A percentile compares a stretch with the other conserved stretches of the same genome.
Evolutionary conservation across 2,113 vertebrate genomes (phyloP).

Genomic region (Archilochus colubris): DNA sequence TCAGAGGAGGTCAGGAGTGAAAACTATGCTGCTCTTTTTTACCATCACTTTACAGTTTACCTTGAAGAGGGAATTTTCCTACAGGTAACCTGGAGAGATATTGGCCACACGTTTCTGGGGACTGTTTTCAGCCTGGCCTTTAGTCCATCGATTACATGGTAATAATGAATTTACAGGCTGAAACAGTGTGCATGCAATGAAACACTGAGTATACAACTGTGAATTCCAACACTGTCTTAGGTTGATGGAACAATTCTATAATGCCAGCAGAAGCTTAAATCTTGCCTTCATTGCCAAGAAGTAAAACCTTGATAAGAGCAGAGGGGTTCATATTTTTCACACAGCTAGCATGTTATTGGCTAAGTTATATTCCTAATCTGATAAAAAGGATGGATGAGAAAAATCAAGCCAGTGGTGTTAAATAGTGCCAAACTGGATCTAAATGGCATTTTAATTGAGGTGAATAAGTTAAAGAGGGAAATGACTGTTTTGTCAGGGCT

Average conservation of each 20-base stretch:
- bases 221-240: not conserved
- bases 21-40: not conserved
- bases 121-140: not conserved
- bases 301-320: not conserved
- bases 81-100: not conserved
- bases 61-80: not conserved
- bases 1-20: not conserved
- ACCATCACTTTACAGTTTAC: not conserved
- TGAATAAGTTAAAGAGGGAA: not conserved
- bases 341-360: not conserved
- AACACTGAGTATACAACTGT: not conserved
- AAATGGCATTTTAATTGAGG: not conserved
- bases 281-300: not conserved
- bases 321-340: not conserved
- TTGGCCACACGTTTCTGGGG: not conserved
- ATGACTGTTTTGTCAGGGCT: not conserved
- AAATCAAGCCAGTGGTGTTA: not conserved
- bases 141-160: not conserved
- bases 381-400: not conserved
- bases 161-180: not conserved
- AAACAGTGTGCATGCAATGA: not conserved
- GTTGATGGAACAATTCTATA: not conserved
- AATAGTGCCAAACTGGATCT: not conserved
- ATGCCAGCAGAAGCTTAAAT: not conserved
- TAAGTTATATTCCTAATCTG: not conserved